Evolutionary conservation across 2,797 vertebrate species (phyloP).

Genomic region (Pteropus rufus): DNA sequence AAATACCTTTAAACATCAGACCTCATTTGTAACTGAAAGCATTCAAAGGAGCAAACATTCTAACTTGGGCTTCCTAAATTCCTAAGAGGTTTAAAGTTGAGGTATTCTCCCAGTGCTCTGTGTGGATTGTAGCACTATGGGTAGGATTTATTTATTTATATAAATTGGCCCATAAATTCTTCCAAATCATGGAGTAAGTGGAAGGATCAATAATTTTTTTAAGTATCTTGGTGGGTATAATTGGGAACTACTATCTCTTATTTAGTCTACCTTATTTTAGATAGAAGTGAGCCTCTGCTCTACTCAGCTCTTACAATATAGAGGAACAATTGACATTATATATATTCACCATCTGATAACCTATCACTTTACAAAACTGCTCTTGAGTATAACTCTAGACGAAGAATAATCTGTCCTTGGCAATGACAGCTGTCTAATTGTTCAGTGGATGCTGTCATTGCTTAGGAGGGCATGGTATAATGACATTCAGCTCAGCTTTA

Average conservation of each 20-base stretch:
- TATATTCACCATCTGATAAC: background rate
- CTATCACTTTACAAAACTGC: background rate
- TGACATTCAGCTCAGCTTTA: background rate
- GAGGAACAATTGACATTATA: background rate
- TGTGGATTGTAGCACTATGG: background rate
- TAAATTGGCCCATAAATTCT: background rate
- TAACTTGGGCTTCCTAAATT: background rate
- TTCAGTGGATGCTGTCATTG: background rate
- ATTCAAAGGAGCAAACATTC: background rate
- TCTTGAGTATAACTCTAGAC: background rate
- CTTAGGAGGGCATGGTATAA: background rate
- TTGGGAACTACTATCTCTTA: background rate
- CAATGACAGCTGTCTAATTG: background rate
- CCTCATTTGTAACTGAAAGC: background rate
- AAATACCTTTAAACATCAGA: background rate
- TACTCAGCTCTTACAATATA: background rate
- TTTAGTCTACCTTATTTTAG: background rate
- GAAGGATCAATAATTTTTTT: background rate
- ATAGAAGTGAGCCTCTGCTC: background rate
- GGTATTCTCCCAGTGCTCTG: background rate
- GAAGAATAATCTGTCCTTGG: background rate
- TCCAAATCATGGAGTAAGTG: background rate
- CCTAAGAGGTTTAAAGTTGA: background rate
- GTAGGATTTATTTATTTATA: background rate
- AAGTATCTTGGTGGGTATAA: background rate